phyloP scores from a whole-genome alignment of 2,797 vertebrate genomes.

The Myotis myotis region DNA sequence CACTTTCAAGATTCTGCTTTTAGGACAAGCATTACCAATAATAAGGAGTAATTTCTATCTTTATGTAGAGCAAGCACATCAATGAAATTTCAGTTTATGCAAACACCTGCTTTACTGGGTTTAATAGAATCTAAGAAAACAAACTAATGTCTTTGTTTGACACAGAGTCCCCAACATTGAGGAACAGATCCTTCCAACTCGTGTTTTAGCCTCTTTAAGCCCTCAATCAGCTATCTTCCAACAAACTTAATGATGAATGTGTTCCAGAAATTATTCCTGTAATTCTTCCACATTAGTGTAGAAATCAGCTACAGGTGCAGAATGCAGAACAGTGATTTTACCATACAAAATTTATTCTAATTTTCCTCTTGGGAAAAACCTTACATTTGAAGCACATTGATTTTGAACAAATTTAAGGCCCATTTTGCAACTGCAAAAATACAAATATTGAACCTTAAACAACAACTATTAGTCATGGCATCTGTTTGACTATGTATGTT shows the following conservation, averaged over 20 bases:
- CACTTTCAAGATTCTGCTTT: slow-evolving; percentile 1
- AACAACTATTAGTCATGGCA: neutral
- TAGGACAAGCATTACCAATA: neutral
- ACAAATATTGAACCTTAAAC: slow-evolving; percentile 33
- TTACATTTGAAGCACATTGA: neutral
- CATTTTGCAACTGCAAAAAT: slow-evolving; percentile 41
- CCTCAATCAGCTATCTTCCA: neutral
- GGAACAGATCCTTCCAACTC: neutral
- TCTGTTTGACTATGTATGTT: neutral
- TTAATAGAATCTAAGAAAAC: slow-evolving; percentile 67
- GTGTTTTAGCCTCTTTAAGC: neutral
- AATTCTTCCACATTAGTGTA: slow-evolving; percentile 36
- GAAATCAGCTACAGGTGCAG: slow-evolving; percentile 9
- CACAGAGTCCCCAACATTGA: neutral
- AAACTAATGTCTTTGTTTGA: slow-evolving; percentile 46
- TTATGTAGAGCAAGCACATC: neutral
- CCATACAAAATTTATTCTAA: slow-evolving; percentile 35
- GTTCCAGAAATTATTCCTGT: slow-evolving; percentile 27
- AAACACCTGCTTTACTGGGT: slow-evolving; percentile 27
- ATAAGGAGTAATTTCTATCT: slow-evolving; percentile 39
- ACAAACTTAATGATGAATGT: neutral
- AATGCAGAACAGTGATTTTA: slow-evolving; percentile 61
- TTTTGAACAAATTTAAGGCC: slow-evolving; percentile 16
- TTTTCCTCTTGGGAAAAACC: slow-evolving; percentile 47
- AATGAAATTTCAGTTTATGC: slow-evolving; percentile 21